Evolutionary conservation across 30 jellyfish, hydroid and myxozoan genomes (phyloP), one percentile per base, ranked within the genome.

Genomic region (Aurelia sp.): DNA sequence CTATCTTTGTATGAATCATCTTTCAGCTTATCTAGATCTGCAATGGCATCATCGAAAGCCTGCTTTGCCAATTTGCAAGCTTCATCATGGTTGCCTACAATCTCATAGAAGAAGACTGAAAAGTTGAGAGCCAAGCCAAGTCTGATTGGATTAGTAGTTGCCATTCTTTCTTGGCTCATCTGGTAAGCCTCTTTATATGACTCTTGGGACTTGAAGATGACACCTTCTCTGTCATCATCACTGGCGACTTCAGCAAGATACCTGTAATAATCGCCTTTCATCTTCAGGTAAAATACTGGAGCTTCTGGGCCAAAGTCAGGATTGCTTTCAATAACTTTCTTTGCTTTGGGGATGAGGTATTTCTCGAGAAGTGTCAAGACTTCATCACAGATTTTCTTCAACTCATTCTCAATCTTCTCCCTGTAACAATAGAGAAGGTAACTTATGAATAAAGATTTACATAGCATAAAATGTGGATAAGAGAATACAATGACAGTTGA

Each of bases 221-320:
- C 98, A 1, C 72, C 76, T 2, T 76, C 79, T 0, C 77, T 76
- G 68, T 74, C 75, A n/a, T 64, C 91, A 4, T 63, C 81, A 41
- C 79, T 20, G 59, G 94, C 95, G 61, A 96, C 99, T 73, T 96
- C 99, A 19, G 98, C 99, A 31, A 96, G 77, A 82, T 96, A 96
- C 30, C 99, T 65, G 94, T 70, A 90, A 90, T 96, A 96, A 69
- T 96, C 99, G 5, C 99, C 99, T 57, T 96, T 89, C 99, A 96
- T 96, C 82, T 96, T 96, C 76, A 96, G 86, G 52, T 91, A 96
- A 88, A 96, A 96, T 10, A 96, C 99, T 24, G 90, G 92, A 3
- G 96, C 86, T 48, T 93, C 98, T 12, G 79, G 80, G 40, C 38
- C 89, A 12, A 47, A 67, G 18, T 69, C 88, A 21, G 33, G 87